Evolutionary conservation across 2,113 vertebrate genomes (phyloP).

Genomic region (Eleginops maclovinus): DNA sequence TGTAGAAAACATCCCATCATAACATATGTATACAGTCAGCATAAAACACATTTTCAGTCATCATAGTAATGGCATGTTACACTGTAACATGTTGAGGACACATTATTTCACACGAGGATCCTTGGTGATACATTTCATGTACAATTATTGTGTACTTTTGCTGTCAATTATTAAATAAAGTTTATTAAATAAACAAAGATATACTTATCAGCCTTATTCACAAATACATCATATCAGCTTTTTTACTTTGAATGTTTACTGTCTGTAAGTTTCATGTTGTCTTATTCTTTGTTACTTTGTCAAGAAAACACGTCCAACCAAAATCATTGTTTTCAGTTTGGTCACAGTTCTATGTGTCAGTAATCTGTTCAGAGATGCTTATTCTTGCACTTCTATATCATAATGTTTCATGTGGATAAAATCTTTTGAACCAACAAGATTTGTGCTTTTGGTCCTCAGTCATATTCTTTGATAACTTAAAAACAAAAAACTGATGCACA

Average conservation of each 20-base stretch:
- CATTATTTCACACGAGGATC: slow-evolving; percentile 18
- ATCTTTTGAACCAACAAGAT: slow-evolving; percentile 19
- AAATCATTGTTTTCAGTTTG: slow-evolving; percentile 20
- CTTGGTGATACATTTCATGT: slow-evolving; percentile 34
- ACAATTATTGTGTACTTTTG: slow-evolving; percentile 36
- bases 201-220: not conserved
- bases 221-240: not conserved
- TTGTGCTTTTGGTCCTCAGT: slow-evolving; percentile 58
- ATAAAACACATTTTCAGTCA: slow-evolving; percentile 58
- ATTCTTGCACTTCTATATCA: slow-evolving; percentile 10
- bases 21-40: slow-evolving; percentile 44
- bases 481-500: slow-evolving; percentile 50
- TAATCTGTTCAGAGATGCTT: not conserved
- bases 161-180: slow-evolving; percentile 13
- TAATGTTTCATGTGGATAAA: slow-evolving; percentile 1
- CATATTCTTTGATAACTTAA: slow-evolving; percentile 39
- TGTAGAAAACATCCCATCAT: slow-evolving; percentile 61
- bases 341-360: not conserved
- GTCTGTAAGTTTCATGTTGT: not conserved
- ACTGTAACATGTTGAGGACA: slow-evolving; percentile 37
- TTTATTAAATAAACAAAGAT: slow-evolving; percentile 25
- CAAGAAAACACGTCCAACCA: not conserved
- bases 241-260: not conserved
- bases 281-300: not conserved
- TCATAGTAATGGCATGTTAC: slow-evolving; percentile 31